Conservation (phyloP, 2,888 invertebrate genomes). For the Argyresthia goedartella region DNA sequence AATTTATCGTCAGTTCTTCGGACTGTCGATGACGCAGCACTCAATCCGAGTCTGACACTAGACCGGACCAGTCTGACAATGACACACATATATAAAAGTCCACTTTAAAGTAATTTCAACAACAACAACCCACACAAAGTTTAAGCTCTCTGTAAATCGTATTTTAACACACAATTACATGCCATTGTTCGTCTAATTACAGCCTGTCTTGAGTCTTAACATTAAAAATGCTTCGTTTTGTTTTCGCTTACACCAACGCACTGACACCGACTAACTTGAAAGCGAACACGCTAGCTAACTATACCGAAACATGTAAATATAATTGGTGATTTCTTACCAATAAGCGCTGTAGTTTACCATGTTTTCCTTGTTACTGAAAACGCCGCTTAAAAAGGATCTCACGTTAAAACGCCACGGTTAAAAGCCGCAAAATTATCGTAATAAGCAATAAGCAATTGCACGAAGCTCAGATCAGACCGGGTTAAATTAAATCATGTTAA, state of each 20-base stretch:
- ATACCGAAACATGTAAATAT: too few species aligned
- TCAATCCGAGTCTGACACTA: too few species aligned
- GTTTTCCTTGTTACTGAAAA: constrained; percentile 33
- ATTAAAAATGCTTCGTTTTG: constrained; percentile 28
- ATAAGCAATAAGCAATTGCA: constrained; percentile 60
- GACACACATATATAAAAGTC: neutral
- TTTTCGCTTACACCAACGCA: constrained; percentile 30
- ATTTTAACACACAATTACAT: constrained; percentile 37
- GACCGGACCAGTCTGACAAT: too few species aligned
- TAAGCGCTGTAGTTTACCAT: constrained; percentile 32
- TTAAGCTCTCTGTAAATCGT: constrained; percentile 19
- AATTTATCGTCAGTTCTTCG: too few species aligned
- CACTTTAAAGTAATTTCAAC: neutral
- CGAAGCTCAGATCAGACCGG: constrained; percentile 55
- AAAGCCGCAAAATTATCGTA: constrained; percentile 51
- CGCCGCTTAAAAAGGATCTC: constrained; percentile 24
- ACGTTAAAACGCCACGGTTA: constrained; percentile 29
- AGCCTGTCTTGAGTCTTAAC: constrained; percentile 30
- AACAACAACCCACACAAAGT: constrained; percentile 23
- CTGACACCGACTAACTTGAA: constrained; percentile 8
- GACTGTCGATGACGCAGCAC: too few species aligned
- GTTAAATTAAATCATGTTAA: constrained; percentile 32
- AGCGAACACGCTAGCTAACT: neutral
- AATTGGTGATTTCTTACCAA: neutral
- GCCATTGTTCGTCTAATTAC: constrained; percentile 50